A percentile compares a stretch with the other conserved stretches of the same genome.
These are phyloP conservation scores for Leptodactylus fuscus DNA, from an alignment of 2,113 vertebrate genomes.

Conservation along the genomic window DNA sequence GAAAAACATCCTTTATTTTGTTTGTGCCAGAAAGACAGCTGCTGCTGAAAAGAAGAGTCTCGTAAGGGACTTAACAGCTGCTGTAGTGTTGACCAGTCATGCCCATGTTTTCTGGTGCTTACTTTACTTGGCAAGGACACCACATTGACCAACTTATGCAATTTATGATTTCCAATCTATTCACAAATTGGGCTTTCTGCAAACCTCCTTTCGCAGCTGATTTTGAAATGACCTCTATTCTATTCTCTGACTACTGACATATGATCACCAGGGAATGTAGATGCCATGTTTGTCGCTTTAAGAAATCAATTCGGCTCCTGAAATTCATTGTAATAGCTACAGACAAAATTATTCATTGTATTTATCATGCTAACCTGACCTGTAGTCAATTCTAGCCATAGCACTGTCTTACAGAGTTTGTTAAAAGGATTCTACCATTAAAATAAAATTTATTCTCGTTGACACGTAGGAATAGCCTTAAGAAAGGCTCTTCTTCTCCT, in stretches of 20 bases:
- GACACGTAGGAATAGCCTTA: too few relatives aligned
- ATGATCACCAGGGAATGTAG: background rate
- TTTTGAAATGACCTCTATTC: background rate
- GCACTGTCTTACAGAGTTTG: too few relatives aligned
- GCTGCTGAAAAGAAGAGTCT: background rate
- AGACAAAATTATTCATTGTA: too few relatives aligned
- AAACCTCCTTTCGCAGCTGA: background rate
- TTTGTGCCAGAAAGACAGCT: constrained; percentile 42
- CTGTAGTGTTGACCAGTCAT: background rate
- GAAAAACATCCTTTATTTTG: background rate
- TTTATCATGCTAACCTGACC: too few relatives aligned
- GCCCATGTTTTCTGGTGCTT: background rate
- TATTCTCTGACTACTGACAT: background rate
- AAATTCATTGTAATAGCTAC: too few relatives aligned
- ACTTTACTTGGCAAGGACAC: background rate
- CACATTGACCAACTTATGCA: background rate
- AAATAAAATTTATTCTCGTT: too few relatives aligned
- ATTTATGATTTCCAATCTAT: background rate
- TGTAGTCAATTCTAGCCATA: too few relatives aligned
- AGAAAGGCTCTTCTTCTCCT: too few relatives aligned
- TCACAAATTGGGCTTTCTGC: background rate
- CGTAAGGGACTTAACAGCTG: constrained; percentile 12
- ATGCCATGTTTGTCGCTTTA: background rate
- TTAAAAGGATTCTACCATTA: too few relatives aligned
- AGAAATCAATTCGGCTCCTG: background rate